Evolutionary conservation across 2,113 vertebrate genomes (phyloP).

Genomic region (Panurus biarmicus): DNA sequence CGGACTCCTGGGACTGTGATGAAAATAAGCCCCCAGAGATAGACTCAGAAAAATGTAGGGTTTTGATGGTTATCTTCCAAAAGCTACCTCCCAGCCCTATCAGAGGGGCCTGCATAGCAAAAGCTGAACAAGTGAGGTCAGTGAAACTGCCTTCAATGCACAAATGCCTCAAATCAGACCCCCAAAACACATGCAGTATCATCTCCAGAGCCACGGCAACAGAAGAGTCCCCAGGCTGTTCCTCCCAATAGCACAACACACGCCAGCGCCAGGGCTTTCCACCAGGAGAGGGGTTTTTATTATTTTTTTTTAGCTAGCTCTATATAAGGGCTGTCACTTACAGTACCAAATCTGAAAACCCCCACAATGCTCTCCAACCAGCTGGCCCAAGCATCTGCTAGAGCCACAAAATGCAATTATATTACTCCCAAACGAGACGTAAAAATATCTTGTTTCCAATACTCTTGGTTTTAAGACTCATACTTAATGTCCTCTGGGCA

Average conservation of each 20-base stretch:
- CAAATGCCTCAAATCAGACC: neutral
- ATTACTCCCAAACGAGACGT: slow-evolving; percentile 87
- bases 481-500: slow-evolving; percentile 77
- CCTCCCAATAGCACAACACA: neutral
- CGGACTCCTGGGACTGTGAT: neutral
- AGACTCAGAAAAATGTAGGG: rapidly evolving
- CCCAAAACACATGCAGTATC: neutral
- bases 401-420: slow-evolving; percentile 80
- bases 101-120: neutral
- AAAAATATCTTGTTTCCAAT: slow-evolving; percentile 88
- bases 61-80: neutral
- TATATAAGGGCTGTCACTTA: slow-evolving; percentile 54
- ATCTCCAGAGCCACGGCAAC: neutral
- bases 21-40: neutral
- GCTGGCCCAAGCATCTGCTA: slow-evolving; percentile 92
- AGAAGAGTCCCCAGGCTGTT: neutral
- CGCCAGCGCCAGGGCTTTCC: neutral
- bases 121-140: neutral
- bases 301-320: neutral
- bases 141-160: neutral
- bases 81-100: neutral
- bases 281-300: neutral
- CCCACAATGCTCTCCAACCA: slow-evolving; percentile 78
- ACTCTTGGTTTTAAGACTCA: slow-evolving; percentile 86
- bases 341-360: slow-evolving; percentile 56